These are phyloP conservation scores for silkworm (Bombyx mori) DNA, from an alignment of 1,140 invertebrate genomes.

Conservation along the genomic window ASM3026992v2 NC_085107.1:7135501-7136000, in stretches of 20 bases:
- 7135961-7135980: constrained; percentile 47
- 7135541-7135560: too few relatives aligned
- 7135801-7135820: constrained; percentile 12
- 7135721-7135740: constrained; percentile 57
- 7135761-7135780: constrained; percentile 22
- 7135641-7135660: constrained; percentile 57
- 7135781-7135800: constrained; percentile 21
- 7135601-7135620: constrained; percentile 53
- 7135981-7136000: constrained; percentile 43
- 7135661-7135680: constrained; percentile 64
- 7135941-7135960: constrained; percentile 52
- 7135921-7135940: constrained; percentile 62
- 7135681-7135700: constrained; percentile 61
- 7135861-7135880: constrained; percentile 37
- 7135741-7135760: constrained; percentile 30
- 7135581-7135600: constrained; percentile 45
- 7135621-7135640: constrained; percentile 55
- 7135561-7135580: constrained; percentile 2
- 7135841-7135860: constrained; percentile 41
- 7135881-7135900: constrained; percentile 47
- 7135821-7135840: constrained; percentile 23
- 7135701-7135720: constrained; percentile 46
- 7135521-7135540: too few relatives aligned
- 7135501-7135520: too few relatives aligned
- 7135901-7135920: constrained; percentile 40